These are phyloP conservation scores for Bibio marci DNA, from an alignment of 2,888 invertebrate species.

Conservation along the genomic window DNA sequence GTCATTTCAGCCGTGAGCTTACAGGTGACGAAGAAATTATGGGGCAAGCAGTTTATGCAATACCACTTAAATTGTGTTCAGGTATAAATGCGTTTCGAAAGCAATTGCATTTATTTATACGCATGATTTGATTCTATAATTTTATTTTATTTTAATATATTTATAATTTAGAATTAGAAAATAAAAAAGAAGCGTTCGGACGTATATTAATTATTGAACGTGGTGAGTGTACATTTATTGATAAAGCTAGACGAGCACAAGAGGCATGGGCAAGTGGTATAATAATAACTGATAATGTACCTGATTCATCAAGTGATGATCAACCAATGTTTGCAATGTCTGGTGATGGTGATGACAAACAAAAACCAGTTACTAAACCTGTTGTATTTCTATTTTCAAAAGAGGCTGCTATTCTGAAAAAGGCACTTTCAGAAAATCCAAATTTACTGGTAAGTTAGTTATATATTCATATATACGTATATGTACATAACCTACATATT, in stretches of 20 bases:
- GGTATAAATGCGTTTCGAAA: conserved; percentile 7
- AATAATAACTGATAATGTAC: conserved; percentile 70
- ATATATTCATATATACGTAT: background rate
- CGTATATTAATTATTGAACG: conserved; percentile 75
- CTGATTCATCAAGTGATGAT: conserved; percentile 52
- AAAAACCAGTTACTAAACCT: conserved; percentile 50
- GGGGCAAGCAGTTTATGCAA: conserved; percentile 45
- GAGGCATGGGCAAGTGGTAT: conserved; percentile 67
- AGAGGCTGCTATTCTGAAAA: conserved; percentile 53
- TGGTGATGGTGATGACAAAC: conserved; percentile 71
- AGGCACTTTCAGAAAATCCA: conserved; percentile 37
- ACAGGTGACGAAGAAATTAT: conserved; percentile 42
- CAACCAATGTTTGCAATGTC: conserved; percentile 93
- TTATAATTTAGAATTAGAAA: conserved; percentile 29
- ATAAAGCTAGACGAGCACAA: conserved; percentile 76
- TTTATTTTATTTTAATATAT: background rate
- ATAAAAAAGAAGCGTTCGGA: conserved; percentile 40
- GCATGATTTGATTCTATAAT: background rate
- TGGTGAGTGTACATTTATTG: conserved; percentile 90
- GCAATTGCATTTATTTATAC: background rate
- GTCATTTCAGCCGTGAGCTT: conserved; percentile 74
- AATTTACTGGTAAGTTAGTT: conserved; percentile 25
- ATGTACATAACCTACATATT: too few species aligned
- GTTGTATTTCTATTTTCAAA: conserved; percentile 75
- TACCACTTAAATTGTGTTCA: conserved; percentile 48